These are phyloP conservation scores for Zoanthus solanderi DNA, from an alignment of 92 coral and sea anemone genomes.

Conservation along the genomic window DNA sequence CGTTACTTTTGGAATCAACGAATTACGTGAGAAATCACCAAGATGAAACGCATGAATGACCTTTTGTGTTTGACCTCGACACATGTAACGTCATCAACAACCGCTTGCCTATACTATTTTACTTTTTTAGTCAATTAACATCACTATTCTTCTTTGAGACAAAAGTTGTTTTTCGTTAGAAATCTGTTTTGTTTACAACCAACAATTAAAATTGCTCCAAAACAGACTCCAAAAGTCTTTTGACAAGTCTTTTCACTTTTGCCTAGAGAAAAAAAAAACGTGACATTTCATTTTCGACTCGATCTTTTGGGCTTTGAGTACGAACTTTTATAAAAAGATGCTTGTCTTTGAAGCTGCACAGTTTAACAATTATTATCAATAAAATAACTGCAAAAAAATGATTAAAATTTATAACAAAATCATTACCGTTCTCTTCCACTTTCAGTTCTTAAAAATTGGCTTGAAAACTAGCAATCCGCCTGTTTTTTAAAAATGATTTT, in stretches of 20 bases:
- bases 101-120: neutral
- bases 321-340: too few relatives aligned
- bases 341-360: too few relatives aligned
- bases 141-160: neutral
- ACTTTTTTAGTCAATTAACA: neutral
- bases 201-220: neutral
- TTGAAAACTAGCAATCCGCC: too few relatives aligned
- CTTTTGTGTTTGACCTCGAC: slow-evolving; percentile 8
- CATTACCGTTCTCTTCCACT: too few relatives aligned
- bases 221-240: neutral
- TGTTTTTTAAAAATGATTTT: too few relatives aligned
- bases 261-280: too few relatives aligned
- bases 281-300: too few relatives aligned
- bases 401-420: too few relatives aligned
- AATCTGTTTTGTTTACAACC: neutral
- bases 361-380: too few relatives aligned
- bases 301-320: too few relatives aligned
- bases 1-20: neutral
- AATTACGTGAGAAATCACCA: slow-evolving; percentile 7
- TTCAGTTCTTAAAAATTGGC: too few relatives aligned
- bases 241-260: neutral
- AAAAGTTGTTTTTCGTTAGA: neutral
- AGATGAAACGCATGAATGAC: slow-evolving; percentile 20
- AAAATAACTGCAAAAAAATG: too few relatives aligned
- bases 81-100: slow-evolving; percentile 25